Evolutionary conservation across 1,140 invertebrate species (phyloP).

Genomic region (Phortica variegata): DNA sequence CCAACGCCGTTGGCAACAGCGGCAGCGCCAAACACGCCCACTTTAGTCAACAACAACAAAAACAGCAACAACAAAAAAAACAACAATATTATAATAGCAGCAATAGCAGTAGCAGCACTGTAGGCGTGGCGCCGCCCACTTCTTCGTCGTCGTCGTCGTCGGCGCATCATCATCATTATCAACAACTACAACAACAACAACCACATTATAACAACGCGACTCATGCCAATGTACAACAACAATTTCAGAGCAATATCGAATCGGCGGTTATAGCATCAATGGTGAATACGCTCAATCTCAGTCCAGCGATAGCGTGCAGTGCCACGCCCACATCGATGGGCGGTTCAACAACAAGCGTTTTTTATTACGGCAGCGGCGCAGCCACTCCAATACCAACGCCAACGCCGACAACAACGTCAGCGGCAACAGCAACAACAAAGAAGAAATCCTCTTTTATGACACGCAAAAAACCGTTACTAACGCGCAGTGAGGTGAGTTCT

Average conservation of each 20-base stretch:
- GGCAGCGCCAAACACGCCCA: constrained; percentile 24
- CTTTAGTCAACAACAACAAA: constrained; percentile 10
- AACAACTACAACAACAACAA: constrained; percentile 7
- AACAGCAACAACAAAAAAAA: constrained; percentile 1
- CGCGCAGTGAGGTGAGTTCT: constrained; percentile 53
- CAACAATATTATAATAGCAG: too few species aligned
- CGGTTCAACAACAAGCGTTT: neutral
- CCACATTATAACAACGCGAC: constrained; percentile 7
- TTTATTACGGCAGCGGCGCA: constrained; percentile 1
- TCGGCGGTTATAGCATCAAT: constrained; percentile 8
- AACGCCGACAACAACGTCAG: constrained; percentile 14
- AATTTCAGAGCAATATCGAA: constrained; percentile 21
- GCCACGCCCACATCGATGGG: neutral
- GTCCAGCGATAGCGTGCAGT: constrained; percentile 16
- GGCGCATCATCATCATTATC: constrained; percentile 8
- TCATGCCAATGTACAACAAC: constrained; percentile 27
- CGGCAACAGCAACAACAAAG: constrained; percentile 19
- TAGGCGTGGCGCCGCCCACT: too few species aligned
- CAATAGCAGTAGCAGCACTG: too few species aligned
- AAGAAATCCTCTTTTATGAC: constrained; percentile 46
- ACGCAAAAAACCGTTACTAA: constrained; percentile 50
- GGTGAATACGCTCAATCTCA: constrained; percentile 9
- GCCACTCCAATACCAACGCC: constrained; percentile 24
- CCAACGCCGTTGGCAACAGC: constrained; percentile 18
- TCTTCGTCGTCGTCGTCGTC: too few species aligned